phyloP scores from a whole-genome alignment of 2,888 invertebrate species.

The Griposia aprilina region DNA sequence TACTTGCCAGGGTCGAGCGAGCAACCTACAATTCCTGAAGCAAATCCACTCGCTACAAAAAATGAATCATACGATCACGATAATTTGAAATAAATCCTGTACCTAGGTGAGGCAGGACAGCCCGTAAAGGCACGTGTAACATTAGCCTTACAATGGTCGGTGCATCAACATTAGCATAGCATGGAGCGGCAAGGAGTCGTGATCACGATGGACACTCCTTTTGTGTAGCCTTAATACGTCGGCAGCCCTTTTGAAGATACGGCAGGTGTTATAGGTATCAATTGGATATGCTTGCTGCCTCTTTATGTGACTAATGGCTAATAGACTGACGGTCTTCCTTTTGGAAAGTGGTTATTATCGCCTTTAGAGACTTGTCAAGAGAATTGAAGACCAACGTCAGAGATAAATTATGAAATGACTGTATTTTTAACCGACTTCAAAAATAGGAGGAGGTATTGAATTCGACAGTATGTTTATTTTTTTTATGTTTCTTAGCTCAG shows the following conservation, averaged over 20 bases:
- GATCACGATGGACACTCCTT: conserved; percentile 53
- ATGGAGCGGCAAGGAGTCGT: conserved; percentile 37
- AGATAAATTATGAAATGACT: background rate
- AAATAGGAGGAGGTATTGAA: too few relatives aligned
- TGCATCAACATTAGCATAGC: conserved; percentile 49
- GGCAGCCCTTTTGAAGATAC: conserved; percentile 48
- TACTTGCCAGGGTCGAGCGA: background rate
- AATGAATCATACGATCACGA: background rate
- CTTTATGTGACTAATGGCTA: conserved; percentile 7
- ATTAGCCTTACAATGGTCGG: conserved; percentile 6
- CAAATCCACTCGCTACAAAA: background rate
- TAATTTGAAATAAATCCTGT: background rate
- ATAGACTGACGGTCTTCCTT: background rate
- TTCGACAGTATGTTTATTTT: too few relatives aligned
- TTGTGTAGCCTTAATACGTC: conserved; percentile 38
- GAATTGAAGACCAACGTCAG: background rate
- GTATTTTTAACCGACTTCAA: too few relatives aligned
- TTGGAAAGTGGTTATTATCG: background rate
- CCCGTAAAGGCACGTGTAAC: background rate
- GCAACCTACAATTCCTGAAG: background rate
- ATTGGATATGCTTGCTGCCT: background rate
- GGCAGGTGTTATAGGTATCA: background rate
- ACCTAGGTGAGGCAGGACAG: background rate
- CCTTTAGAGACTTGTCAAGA: background rate
- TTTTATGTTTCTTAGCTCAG: too few relatives aligned